These are phyloP conservation scores for Orchestia grillus DNA, from an alignment of 1,140 invertebrate species.

Conservation along the genomic window DNA sequence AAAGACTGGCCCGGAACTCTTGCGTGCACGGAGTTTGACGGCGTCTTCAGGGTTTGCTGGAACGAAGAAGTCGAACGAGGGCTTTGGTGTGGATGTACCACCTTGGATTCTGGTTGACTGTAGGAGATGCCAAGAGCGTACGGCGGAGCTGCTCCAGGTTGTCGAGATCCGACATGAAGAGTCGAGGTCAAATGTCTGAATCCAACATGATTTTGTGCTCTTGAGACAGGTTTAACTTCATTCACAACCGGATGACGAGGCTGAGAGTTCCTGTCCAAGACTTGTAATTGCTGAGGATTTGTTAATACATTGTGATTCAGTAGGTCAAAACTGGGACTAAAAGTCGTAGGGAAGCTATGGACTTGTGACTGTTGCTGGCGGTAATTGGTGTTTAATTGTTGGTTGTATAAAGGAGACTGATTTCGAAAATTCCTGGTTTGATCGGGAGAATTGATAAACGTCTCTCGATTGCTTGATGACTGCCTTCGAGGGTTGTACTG, in stretches of 20 bases:
- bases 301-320: not conserved
- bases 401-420: not conserved
- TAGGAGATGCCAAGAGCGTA: not conserved
- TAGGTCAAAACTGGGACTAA: not conserved
- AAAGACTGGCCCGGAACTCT: not conserved
- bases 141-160: constrained; percentile 13
- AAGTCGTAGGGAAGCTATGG: not conserved
- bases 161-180: constrained; percentile 26
- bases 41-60: not conserved
- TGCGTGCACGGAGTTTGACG: not conserved
- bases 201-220: not conserved
- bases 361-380: not conserved
- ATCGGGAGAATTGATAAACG: not conserved
- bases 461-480: constrained; percentile 11
- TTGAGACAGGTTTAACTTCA: not conserved
- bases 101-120: not conserved
- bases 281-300: not conserved
- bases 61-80: not conserved
- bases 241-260: not conserved
- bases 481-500: not conserved
- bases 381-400: not conserved
- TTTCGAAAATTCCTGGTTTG: not conserved
- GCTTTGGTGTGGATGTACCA: no score
- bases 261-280: not conserved
- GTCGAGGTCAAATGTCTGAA: not conserved